Percentiles rank a stretch among this genome's conserved stretches.
phyloP scores from a whole-genome alignment of 92 coral and sea anemone species.

The Parazoanthus atlanticus region DNA sequence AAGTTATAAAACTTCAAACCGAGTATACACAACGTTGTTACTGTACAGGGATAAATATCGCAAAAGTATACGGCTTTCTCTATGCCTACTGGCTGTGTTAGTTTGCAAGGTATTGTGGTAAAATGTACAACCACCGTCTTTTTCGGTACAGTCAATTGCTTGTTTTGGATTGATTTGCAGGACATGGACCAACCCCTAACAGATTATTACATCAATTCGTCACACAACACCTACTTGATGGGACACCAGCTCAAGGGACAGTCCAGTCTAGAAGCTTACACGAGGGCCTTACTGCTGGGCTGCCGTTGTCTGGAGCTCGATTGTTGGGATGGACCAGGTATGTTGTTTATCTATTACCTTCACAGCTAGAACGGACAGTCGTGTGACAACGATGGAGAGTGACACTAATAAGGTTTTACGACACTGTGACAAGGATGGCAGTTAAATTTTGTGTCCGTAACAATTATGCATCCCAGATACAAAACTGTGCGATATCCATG shows the following conservation, averaged over 20 bases:
- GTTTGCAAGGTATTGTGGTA: too few species aligned
- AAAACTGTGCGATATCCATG: too few species aligned
- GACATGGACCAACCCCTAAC: conserved; percentile 86
- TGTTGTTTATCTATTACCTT: neutral
- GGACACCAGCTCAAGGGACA: conserved; percentile 84
- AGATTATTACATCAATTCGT: conserved; percentile 84
- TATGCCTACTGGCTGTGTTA: too few species aligned
- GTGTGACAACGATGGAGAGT: neutral
- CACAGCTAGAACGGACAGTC: neutral
- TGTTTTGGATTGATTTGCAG: conserved; percentile 18
- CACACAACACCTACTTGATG: conserved; percentile 86
- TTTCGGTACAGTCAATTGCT: too few species aligned
- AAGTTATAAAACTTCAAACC: too few species aligned
- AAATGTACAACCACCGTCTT: too few species aligned
- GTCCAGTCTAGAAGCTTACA: conserved; percentile 90
- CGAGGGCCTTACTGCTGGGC: conserved; percentile 82
- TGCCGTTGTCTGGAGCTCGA: conserved; percentile 90
- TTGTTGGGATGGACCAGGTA: conserved; percentile 95
- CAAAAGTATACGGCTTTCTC: too few species aligned
- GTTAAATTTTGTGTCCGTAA: too few species aligned
- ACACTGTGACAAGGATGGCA: neutral
- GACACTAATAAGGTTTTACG: neutral
- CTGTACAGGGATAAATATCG: too few species aligned
- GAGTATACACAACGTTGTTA: too few species aligned
- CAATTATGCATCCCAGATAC: too few species aligned